Evolutionary conservation across 2,113 vertebrate genomes (phyloP), one percentile per base, ranked within the genome.

Genomic region (Caranx ignobilis): DNA sequence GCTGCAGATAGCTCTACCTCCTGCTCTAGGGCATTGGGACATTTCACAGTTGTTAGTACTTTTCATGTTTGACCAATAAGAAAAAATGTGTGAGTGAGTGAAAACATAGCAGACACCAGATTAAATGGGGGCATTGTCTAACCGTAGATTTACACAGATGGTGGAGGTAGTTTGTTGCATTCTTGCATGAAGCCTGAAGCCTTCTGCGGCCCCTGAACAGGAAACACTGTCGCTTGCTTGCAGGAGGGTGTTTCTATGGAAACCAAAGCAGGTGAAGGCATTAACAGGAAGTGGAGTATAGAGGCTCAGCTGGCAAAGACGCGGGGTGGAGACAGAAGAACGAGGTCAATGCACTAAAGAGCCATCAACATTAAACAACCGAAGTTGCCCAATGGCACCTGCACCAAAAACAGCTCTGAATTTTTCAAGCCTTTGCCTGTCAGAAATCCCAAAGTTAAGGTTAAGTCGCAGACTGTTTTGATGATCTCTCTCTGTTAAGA

Each of bases 201-300:
- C 54, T 19, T 67, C 73, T 63, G 83, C 54, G 82, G 69, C 68
- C 52, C 61, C 43, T 47, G 81, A 91, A 91, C 92, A 93, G 94
- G 93, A 95, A 95, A 79, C 21, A 6, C 64, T 71, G 64, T 71
- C 43, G 74, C 60, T 78, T 64, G 73, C 83, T 60, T 54, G 82
- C 59, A 56, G 72, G 65, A 77, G 77, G 56, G 57, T 84, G 93
- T 95, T 92, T 81, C 92, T 70, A 89, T 90, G 84, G 93, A 70
- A 87, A 94, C 93, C 19, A 16, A 68, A 55, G 81, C 92, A 95
- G 95, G 94, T 95, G 89, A 91, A 60, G 69, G 68, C 83, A 86
- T 88, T 78, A 81, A 88, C 88, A 94, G 94, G 93, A 95, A 94
- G 90, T 90, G 19, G 43, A 89, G 77, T 57, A 4, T 6, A 52